These are phyloP conservation scores for Neoniphon sammara DNA, from an alignment of 2,797 vertebrate genomes.

Conservation along the genomic window DNA sequence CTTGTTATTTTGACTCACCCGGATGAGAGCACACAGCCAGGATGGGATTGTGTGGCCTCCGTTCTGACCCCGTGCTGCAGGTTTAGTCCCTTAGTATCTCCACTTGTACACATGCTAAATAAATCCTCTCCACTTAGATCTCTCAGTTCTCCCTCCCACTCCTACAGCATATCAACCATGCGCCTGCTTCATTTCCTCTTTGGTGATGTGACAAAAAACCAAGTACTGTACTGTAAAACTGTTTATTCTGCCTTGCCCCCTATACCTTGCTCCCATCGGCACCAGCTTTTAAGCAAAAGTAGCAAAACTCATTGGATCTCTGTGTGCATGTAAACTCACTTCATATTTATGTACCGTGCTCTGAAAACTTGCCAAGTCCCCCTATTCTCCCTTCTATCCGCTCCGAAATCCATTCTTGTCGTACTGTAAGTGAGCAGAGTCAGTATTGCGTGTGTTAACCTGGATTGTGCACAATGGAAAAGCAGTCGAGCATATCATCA, in stretches of 20 bases:
- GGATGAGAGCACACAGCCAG: constrained; percentile 26
- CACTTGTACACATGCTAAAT: constrained; percentile 53
- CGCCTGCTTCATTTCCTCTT: constrained; percentile 68
- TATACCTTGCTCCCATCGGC: constrained; percentile 62
- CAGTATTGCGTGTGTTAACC: constrained; percentile 79
- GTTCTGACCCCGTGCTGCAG: constrained; percentile 44
- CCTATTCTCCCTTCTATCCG: constrained; percentile 51
- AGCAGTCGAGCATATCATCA: constrained; percentile 78
- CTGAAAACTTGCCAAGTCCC: constrained; percentile 63
- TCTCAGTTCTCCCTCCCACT: constrained; percentile 25
- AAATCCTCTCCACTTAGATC: constrained; percentile 39
- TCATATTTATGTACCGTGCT: constrained; percentile 83
- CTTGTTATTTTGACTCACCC: constrained; percentile 14
- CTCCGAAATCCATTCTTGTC: constrained; percentile 76
- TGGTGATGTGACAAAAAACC: constrained; percentile 81
- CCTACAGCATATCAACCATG: constrained; percentile 50
- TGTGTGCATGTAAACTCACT: constrained; percentile 80
- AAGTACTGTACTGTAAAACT: constrained; percentile 81
- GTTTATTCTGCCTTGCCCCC: constrained; percentile 69
- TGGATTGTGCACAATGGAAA: constrained; percentile 76
- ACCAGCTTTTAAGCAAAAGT: constrained; percentile 76
- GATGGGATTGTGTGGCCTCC: constrained; percentile 41
- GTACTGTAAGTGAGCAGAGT: constrained; percentile 82
- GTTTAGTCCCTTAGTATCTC: constrained; percentile 51
- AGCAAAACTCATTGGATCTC: constrained; percentile 64